Percentiles rank a stretch among this genome's conserved stretches.
phyloP scores from a whole-genome alignment of 2,797 vertebrate species.

The Lithobates pipiens region DNA sequence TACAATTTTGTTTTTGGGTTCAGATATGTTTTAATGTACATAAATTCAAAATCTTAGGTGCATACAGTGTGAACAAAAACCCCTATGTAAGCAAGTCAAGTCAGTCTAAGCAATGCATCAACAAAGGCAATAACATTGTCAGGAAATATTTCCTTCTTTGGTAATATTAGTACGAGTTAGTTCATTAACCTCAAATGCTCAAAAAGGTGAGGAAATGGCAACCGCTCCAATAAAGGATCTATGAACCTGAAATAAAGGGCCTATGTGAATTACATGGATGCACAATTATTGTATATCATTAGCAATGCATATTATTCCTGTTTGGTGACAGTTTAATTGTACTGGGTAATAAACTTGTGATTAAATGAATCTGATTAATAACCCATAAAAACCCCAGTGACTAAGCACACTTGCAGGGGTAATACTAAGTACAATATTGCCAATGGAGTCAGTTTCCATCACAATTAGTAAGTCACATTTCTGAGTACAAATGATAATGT shows the following conservation, averaged over 20 bases:
- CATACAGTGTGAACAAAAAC: background rate
- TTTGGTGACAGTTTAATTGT: background rate
- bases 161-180: background rate
- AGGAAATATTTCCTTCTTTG: background rate
- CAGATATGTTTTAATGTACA: too few relatives aligned
- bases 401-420: background rate
- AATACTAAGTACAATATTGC: background rate
- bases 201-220: background rate
- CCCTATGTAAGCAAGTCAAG: background rate
- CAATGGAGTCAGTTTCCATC: background rate
- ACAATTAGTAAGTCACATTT: background rate
- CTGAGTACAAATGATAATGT: background rate
- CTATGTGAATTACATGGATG: background rate
- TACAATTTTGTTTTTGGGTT: too few relatives aligned
- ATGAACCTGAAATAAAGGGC: background rate
- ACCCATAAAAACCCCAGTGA: background rate
- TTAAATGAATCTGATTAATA: background rate
- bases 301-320: slow-evolving; percentile 6
- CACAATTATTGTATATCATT: background rate
- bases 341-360: slow-evolving; percentile 3
- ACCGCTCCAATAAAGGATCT: background rate
- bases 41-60: too few relatives aligned
- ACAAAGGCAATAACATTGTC: background rate
- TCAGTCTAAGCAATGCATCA: background rate
- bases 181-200: background rate